Percentiles rank a stretch among this genome's conserved stretches.
phyloP scores from a whole-genome alignment of 2,113 vertebrate species.

The Cathartes aura region DNA sequence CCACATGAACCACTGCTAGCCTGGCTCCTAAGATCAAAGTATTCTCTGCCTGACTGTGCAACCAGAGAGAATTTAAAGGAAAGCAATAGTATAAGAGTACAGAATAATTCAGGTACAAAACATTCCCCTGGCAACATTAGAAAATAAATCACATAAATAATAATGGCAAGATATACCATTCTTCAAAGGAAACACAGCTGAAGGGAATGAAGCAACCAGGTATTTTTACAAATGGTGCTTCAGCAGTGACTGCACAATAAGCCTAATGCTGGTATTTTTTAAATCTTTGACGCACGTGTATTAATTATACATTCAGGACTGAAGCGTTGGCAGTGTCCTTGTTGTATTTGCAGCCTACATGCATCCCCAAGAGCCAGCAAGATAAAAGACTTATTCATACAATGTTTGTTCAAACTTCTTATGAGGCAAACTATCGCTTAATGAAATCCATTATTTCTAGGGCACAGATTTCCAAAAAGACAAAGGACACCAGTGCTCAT shows the following conservation, averaged over 20 bases:
- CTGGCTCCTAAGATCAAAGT: constrained; percentile 30
- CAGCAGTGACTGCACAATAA: constrained; percentile 16
- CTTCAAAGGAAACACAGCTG: constrained; percentile 59
- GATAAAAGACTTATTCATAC: constrained; percentile 26
- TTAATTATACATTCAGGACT: constrained; percentile 65
- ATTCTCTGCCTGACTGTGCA: not conserved
- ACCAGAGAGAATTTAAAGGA: constrained; percentile 20
- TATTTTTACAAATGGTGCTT: constrained; percentile 25
- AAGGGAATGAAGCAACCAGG: constrained; percentile 29
- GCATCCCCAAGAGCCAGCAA: not conserved
- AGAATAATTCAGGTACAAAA: constrained; percentile 52
- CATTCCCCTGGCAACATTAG: constrained; percentile 51
- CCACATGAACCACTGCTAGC: not conserved
- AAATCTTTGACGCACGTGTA: not conserved
- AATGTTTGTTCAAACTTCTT: constrained; percentile 4
- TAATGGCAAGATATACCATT: constrained; percentile 48
- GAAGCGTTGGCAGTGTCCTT: not conserved
- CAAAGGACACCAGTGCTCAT: not conserved
- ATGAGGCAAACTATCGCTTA: constrained; percentile 25
- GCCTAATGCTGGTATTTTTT: constrained; percentile 16
- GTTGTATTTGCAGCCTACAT: not conserved
- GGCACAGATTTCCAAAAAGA: not conserved
- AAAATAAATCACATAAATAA: constrained; percentile 58
- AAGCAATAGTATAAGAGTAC: not conserved
- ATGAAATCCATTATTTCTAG: constrained; percentile 59